A percentile compares a stretch with the other conserved stretches of the same genome.
Conservation (phyloP, 2,888 invertebrate genomes). For the Nomada ruficornis region DNA sequence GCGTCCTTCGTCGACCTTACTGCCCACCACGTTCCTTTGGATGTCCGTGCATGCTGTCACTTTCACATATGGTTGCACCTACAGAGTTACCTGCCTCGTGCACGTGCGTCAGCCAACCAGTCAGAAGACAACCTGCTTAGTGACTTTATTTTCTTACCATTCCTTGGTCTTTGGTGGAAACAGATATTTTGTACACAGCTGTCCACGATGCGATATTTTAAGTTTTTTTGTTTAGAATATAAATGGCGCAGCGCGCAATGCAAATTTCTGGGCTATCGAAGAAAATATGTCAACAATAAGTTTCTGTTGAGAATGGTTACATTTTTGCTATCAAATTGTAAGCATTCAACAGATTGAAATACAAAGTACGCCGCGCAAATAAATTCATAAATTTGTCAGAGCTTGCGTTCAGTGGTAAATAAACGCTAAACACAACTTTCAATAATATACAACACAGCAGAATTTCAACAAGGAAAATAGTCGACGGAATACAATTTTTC, state of each 20-base stretch:
- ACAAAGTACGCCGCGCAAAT: not conserved
- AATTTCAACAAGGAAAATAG: constrained; percentile 2
- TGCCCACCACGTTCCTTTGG: constrained; percentile 63
- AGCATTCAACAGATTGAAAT: not conserved
- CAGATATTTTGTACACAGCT: no score
- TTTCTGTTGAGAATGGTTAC: no score
- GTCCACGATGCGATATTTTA: no score
- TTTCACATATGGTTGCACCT: constrained; percentile 74
- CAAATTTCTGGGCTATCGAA: no score
- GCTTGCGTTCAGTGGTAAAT: not conserved
- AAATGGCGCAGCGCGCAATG: no score
- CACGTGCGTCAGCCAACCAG: constrained; percentile 52
- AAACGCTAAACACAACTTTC: not conserved
- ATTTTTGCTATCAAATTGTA: no score
- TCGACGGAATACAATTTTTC: not conserved
- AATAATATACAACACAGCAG: not conserved
- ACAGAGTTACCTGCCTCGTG: constrained; percentile 50
- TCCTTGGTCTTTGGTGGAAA: not conserved
- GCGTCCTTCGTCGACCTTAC: constrained; percentile 79
- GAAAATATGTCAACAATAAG: no score
- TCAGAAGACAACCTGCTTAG: constrained; percentile 48
- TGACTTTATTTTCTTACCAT: not conserved
- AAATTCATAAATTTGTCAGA: constrained; percentile 25
- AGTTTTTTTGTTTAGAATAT: no score
- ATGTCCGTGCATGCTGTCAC: constrained; percentile 71